Percentiles rank a stretch among this genome's conserved stretches.
phyloP scores from a whole-genome alignment of 1,140 invertebrate genomes.

The Euborellia annulipes region DNA sequence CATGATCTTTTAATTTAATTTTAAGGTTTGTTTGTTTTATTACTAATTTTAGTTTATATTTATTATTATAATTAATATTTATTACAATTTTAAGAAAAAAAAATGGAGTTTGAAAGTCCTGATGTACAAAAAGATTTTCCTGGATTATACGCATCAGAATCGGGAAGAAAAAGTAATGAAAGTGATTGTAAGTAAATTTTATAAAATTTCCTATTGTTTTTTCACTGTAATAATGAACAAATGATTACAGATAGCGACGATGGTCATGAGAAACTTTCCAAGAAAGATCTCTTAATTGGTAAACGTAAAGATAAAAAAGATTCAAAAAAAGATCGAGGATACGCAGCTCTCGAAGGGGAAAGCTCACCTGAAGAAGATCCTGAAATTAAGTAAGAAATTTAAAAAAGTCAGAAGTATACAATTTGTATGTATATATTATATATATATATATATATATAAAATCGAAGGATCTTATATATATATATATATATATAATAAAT shows the following conservation, averaged over 20 bases:
- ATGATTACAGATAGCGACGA: constrained; percentile 53
- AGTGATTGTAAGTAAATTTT: constrained; percentile 57
- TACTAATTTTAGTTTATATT: too few species aligned
- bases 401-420: too few species aligned
- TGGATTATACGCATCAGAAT: constrained; percentile 66
- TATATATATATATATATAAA: too few species aligned
- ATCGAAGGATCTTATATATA: too few species aligned
- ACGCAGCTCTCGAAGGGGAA: constrained; percentile 82
- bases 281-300: constrained; percentile 54
- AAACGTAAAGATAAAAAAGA: constrained; percentile 69
- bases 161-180: constrained; percentile 55
- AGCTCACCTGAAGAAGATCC: constrained; percentile 79
- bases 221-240: too few species aligned
- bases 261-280: constrained; percentile 54
- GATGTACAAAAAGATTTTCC: constrained; percentile 84
- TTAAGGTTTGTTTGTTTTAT: too few species aligned
- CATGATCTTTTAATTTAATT: too few species aligned
- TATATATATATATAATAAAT: too few species aligned
- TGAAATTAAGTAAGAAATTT: constrained; percentile 74
- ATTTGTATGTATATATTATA: too few species aligned
- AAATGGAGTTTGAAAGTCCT: constrained; percentile 79
- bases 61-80: too few species aligned
- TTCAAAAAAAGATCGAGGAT: constrained; percentile 64
- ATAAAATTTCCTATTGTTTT: too few species aligned
- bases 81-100: too few species aligned